Percentiles rank a stretch among this genome's conserved stretches.
These are phyloP conservation scores for Capreolus pygargus DNA, from an alignment of 2,113 vertebrate genomes.

Conservation along the genomic window DNA sequence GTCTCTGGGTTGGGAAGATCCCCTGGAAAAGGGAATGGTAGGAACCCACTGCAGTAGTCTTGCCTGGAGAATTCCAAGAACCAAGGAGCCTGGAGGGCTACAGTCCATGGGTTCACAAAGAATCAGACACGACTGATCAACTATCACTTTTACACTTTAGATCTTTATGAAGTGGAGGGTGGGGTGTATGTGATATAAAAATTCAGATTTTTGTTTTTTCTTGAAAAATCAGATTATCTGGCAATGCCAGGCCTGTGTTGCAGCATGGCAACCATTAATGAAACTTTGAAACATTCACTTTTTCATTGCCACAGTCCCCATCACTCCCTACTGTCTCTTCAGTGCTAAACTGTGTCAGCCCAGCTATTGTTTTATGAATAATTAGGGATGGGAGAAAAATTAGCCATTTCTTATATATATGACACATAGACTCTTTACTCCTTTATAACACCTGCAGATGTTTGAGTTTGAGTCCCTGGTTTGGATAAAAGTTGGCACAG, in stretches of 20 bases:
- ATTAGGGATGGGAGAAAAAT: background rate
- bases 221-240: background rate
- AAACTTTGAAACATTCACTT: background rate
- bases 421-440: background rate
- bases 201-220: background rate
- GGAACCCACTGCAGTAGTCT: background rate
- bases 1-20: background rate
- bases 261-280: background rate
- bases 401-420: background rate
- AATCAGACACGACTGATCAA: background rate
- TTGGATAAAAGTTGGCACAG: background rate
- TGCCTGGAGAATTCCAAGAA: background rate
- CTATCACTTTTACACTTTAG: background rate
- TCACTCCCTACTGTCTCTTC: background rate
- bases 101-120: background rate
- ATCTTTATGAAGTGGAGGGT: background rate
- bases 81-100: background rate
- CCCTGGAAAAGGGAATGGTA: background rate
- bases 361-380: background rate
- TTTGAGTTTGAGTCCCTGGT: background rate
- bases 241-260: background rate
- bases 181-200: background rate
- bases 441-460: background rate
- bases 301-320: background rate
- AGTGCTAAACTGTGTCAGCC: background rate